Conservation (phyloP, 2,113 vertebrate species). For the Gymnarchus niloticus region DNA sequence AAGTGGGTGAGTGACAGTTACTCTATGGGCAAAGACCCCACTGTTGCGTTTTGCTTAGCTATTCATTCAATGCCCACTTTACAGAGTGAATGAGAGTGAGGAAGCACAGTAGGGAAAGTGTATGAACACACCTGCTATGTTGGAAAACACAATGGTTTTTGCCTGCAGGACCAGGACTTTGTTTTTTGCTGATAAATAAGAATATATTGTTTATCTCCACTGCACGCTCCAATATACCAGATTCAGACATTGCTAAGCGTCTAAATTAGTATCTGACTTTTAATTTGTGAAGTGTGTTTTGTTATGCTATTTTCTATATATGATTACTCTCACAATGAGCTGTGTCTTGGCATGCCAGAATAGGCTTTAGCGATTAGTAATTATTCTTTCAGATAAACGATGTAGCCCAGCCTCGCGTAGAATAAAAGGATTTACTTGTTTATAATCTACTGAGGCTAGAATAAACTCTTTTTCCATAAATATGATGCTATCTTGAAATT, state of each 20-base stretch:
- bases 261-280: background rate
- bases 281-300: background rate
- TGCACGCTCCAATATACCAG: background rate
- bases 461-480: background rate
- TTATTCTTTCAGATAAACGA: background rate
- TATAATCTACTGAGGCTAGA: background rate
- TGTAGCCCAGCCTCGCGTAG: background rate
- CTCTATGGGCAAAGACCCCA: background rate
- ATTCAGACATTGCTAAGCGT: background rate
- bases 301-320: background rate
- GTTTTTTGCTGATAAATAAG: background rate
- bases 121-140: background rate
- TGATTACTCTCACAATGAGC: background rate
- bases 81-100: background rate
- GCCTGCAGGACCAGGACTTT: background rate
- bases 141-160: background rate
- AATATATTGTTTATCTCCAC: background rate
- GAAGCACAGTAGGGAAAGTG: background rate
- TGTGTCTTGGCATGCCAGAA: too few species aligned
- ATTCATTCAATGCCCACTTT: background rate
- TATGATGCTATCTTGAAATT: background rate
- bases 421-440: background rate
- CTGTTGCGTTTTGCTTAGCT: background rate
- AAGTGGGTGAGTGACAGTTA: slow-evolving; percentile 39
- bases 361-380: too few species aligned